These are phyloP conservation scores for Melipona bicolor DNA, from an alignment of 2,888 invertebrate genomes.

Conservation along the genomic window DNA sequence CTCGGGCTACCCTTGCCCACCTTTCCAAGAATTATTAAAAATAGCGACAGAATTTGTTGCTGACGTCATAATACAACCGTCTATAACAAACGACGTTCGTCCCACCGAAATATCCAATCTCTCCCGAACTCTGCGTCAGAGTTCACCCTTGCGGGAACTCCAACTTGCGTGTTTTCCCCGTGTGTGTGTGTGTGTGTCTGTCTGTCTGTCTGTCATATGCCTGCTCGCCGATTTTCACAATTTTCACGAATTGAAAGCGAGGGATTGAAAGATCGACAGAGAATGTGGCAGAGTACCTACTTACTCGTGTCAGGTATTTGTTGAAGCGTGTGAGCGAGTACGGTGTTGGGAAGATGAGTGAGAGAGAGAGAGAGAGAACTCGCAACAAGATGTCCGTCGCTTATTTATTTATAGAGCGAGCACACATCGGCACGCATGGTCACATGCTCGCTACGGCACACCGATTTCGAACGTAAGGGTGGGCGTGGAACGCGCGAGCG, in stretches of 20 bases:
- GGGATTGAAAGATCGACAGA: neutral
- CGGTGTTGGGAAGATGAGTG: slow-evolving; percentile 50
- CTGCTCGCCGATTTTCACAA: too few species aligned
- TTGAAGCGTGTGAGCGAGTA: slow-evolving; percentile 64
- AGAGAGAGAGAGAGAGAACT: slow-evolving; percentile 51
- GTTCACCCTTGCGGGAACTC: neutral
- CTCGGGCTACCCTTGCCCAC: neutral
- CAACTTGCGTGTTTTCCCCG: neutral
- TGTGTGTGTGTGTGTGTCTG: too few species aligned
- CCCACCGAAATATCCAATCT: neutral
- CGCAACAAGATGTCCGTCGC: slow-evolving; percentile 78
- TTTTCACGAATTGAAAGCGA: too few species aligned
- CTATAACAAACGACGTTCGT: neutral
- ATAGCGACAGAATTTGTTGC: neutral
- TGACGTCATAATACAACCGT: neutral
- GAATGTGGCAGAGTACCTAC: slow-evolving; percentile 31
- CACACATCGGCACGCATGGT: slow-evolving; percentile 73
- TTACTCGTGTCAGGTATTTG: slow-evolving; percentile 60
- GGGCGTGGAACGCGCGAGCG: slow-evolving; percentile 5
- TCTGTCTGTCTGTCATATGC: too few species aligned
- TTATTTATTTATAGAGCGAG: slow-evolving; percentile 82
- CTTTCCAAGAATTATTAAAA: slow-evolving; percentile 22
- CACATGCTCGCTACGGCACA: slow-evolving; percentile 65
- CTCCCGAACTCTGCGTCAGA: neutral
- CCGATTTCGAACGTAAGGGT: slow-evolving; percentile 15